Evolutionary conservation across 2,888 invertebrate species (phyloP), one percentile per base, ranked within the genome.

Genomic region (Tachystola acroxantha): DNA sequence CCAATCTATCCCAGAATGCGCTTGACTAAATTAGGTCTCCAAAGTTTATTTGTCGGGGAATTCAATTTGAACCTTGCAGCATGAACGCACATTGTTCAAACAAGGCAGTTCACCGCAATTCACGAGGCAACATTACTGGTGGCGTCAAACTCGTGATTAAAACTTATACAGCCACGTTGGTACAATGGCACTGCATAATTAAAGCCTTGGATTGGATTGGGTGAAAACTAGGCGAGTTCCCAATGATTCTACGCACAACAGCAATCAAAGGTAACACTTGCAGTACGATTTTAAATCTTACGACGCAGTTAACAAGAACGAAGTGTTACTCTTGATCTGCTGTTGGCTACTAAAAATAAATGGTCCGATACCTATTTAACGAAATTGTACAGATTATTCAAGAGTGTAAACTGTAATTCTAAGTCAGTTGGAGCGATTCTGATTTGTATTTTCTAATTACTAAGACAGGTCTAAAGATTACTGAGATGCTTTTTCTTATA

Each of bases 111-210:
- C 24, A 24, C 24, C 31, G 13, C 31, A 16, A 31, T 31, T 31
- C 31, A 16, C 20, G 19, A 10, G 10, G 31, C 31, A 19, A n/a
- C 24, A n/a, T n/a, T 24, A 24, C 24, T 24, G 24, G n/a, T 19
- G 14, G 33, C 33, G 33, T 37, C 37, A 37, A 37, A 37, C 37
- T 34, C 29, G 12, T 34, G 33, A 37, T 32, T 33, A 29, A 37
- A 33, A 33, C 37, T 28, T 35, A 26, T 7, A 10, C 30, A 7
- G 33, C 19, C 13, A 35, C 35, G 35, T 35, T 29, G 11, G 29
- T 13, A 35, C 35, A 29, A 35, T 29, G 29, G 16, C 20, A 12
- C 12, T 13, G 22, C 35, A 19, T 35, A 35, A 35, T 35, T 35
- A 35, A 35, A 29, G 22, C 35, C 9, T 20, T 20, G 29, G 19